Conservation (phyloP, 1,140 invertebrate species). For the Calephelis nemesis region DNA sequence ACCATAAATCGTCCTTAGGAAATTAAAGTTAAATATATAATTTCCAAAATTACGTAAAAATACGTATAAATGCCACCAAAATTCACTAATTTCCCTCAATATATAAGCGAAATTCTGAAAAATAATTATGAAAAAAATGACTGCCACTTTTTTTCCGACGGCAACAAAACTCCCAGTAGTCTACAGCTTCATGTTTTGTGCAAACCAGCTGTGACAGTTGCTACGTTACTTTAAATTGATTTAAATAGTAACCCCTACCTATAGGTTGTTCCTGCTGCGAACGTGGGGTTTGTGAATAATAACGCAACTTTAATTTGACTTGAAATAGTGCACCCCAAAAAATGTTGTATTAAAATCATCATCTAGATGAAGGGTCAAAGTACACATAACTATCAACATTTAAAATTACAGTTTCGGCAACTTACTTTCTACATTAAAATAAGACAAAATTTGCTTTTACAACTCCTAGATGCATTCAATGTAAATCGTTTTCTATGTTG, state of each 20-base stretch:
- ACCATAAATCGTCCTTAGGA: no score
- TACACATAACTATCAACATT: constrained; percentile 62
- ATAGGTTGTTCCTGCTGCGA: constrained; percentile 34
- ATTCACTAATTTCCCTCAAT: no score
- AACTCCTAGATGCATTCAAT: background rate
- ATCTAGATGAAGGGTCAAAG: constrained; percentile 64
- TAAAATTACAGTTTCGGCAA: constrained; percentile 60
- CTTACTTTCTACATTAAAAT: constrained; percentile 54
- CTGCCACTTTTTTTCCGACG: no score
- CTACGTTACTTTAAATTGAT: constrained; percentile 5
- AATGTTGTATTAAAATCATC: constrained; percentile 70
- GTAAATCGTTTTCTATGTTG: background rate
- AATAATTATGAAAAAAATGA: background rate
- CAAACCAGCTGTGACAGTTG: background rate
- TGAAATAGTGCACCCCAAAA: constrained; percentile 61
- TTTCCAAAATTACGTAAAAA: no score
- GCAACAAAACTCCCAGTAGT: no score
- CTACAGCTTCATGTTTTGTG: background rate
- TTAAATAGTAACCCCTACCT: constrained; percentile 10
- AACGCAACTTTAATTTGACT: constrained; percentile 68
- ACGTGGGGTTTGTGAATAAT: constrained; percentile 51
- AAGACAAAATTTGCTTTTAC: constrained; percentile 49
- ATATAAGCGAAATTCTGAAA: no score
- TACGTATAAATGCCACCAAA: no score
- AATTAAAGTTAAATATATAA: no score